Conservation (phyloP, 30 jellyfish, hydroid and myxozoan species). For the Mastigias papua region DNA sequence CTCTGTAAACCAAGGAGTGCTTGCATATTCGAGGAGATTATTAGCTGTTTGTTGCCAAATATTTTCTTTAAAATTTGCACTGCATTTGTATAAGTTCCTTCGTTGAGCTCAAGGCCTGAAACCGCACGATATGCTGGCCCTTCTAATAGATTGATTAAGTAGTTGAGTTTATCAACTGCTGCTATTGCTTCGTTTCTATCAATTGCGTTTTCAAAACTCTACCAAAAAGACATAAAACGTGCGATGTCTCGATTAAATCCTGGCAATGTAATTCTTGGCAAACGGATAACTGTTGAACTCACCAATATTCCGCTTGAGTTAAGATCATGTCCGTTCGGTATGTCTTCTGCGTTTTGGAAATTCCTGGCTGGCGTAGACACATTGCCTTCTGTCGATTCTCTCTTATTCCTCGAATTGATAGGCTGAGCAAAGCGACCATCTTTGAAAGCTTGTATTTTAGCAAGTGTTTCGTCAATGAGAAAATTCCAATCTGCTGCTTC, state of each 20-base stretch:
- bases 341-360: neutral
- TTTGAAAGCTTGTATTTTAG: neutral
- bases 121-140: neutral
- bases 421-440: neutral
- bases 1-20: neutral
- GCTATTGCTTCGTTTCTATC: neutral
- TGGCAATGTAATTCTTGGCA: slow-evolving; percentile 3
- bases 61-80: neutral
- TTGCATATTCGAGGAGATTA: neutral
- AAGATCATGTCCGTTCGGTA: neutral
- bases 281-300: neutral
- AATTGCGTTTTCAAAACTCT: neutral
- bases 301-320: neutral
- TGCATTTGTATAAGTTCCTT: neutral
- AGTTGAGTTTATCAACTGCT: neutral
- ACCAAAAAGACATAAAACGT: neutral
- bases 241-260: neutral
- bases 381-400: neutral
- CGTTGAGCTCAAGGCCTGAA: neutral
- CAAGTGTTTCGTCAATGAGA: neutral
- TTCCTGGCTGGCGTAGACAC: neutral
- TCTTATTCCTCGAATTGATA: neutral
- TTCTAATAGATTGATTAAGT: neutral
- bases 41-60: neutral
- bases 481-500: neutral